A percentile compares a stretch with the other conserved stretches of the same genome.
These are phyloP conservation scores for Crenuchus spilurus DNA, from an alignment of 2,797 vertebrate genomes.

Conservation along the genomic window DNA sequence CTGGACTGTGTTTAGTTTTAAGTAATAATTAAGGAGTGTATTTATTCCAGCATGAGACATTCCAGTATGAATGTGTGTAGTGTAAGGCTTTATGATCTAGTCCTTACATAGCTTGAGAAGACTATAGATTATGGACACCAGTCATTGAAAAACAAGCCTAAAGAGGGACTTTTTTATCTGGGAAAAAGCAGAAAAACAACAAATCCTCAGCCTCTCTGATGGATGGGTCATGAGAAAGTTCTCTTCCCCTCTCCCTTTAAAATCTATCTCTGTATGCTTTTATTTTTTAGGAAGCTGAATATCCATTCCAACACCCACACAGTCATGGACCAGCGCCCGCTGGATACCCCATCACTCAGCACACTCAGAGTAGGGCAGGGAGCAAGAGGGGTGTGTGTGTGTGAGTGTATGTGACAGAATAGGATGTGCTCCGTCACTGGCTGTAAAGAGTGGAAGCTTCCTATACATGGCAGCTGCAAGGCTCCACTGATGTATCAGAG, in stretches of 20 bases:
- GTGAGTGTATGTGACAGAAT: conserved; percentile 51
- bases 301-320: conserved; percentile 55
- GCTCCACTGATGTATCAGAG: conserved; percentile 80
- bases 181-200: background rate
- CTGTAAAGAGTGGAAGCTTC: conserved; percentile 76
- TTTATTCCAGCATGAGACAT: background rate
- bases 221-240: conserved; percentile 50
- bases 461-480: conserved; percentile 84
- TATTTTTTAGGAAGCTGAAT: conserved; percentile 27
- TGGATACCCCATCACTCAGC: conserved; percentile 49
- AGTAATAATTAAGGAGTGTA: background rate
- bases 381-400: conserved; percentile 6
- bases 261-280: background rate
- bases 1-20: too few species aligned
- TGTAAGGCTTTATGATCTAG: too few species aligned
- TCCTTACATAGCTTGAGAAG: background rate
- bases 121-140: background rate
- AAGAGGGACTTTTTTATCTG: conserved; percentile 2
- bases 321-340: conserved; percentile 13
- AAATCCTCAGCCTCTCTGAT: background rate
- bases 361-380: conserved; percentile 30
- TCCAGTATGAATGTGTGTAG: background rate
- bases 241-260: background rate
- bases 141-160: background rate
- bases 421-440: conserved; percentile 72